A percentile compares a stretch with the other conserved stretches of the same genome.
Evolutionary conservation across 2,888 invertebrate species (phyloP).

Genomic region (Eupsilia transversa): DNA sequence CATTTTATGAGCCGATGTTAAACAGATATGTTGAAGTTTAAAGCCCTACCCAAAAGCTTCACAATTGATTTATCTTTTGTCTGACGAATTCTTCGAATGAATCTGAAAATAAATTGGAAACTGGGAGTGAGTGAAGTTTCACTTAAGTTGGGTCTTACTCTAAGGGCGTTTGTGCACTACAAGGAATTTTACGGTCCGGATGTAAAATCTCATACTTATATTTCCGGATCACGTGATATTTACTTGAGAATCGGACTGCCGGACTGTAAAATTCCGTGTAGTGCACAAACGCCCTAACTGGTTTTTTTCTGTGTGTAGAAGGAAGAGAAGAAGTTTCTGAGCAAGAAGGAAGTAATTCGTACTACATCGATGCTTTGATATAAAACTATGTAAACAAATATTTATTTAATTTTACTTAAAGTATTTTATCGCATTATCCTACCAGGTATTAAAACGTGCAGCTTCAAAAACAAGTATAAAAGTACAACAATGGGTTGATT

Average conservation of each 20-base stretch:
- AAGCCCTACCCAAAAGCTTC: conserved; percentile 37
- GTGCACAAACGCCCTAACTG: too few relatives aligned
- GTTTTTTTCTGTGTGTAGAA: neutral
- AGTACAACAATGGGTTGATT: conserved; percentile 68
- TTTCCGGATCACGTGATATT: too few relatives aligned
- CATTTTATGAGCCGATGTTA: conserved; percentile 61
- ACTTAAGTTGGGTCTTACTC: neutral
- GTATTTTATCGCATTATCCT: conserved; percentile 11
- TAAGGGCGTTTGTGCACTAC: too few relatives aligned
- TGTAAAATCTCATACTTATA: too few relatives aligned
- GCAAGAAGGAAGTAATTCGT: neutral
- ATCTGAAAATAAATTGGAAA: conserved; percentile 41
- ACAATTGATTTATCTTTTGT: conserved; percentile 43
- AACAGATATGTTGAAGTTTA: conserved; percentile 53
- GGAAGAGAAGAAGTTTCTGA: neutral
- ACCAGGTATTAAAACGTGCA: conserved; percentile 6
- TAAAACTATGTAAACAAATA: too few relatives aligned
- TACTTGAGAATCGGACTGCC: too few relatives aligned
- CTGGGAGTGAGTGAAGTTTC: conserved; percentile 8
- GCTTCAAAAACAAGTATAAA: conserved; percentile 32
- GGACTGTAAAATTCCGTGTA: too few relatives aligned
- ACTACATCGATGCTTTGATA: too few relatives aligned
- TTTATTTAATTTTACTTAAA: too few relatives aligned
- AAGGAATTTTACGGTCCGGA: too few relatives aligned
- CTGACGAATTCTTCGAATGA: conserved; percentile 35